Evolutionary conservation across 2,113 vertebrate species (phyloP).

Genomic region (Cynocephalus volans): DNA sequence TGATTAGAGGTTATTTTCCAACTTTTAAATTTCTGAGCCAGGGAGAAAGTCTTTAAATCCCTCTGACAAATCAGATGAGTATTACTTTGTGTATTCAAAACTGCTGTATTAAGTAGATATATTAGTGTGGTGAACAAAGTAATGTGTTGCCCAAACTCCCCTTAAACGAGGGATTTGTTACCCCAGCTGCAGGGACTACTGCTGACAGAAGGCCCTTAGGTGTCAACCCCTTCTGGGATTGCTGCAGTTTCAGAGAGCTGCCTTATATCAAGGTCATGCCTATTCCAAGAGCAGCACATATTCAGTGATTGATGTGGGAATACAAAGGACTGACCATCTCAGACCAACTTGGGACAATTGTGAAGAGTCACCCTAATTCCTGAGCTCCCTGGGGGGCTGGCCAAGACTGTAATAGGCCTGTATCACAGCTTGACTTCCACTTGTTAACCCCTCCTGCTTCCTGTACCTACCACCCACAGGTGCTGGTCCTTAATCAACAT

Average conservation of each 20-base stretch:
- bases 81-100: background rate
- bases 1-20: slow-evolving; percentile 41
- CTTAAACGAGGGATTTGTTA: background rate
- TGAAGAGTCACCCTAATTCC: background rate
- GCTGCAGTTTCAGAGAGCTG: background rate
- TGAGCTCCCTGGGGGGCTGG: background rate
- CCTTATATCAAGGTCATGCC: background rate
- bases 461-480: background rate
- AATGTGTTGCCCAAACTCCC: background rate
- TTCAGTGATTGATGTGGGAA: background rate
- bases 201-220: background rate
- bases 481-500: background rate
- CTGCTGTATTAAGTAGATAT: background rate
- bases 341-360: background rate
- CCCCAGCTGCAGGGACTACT: background rate
- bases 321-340: background rate
- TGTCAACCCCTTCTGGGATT: background rate
- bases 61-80: background rate
- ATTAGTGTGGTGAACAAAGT: background rate
- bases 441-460: background rate
- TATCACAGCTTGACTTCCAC: background rate
- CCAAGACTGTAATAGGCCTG: background rate
- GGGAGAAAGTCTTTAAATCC: background rate
- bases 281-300: background rate
- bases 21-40: background rate